phyloP scores from a whole-genome alignment of 1,140 invertebrate genomes.

The Andricus grossulariae region DNA sequence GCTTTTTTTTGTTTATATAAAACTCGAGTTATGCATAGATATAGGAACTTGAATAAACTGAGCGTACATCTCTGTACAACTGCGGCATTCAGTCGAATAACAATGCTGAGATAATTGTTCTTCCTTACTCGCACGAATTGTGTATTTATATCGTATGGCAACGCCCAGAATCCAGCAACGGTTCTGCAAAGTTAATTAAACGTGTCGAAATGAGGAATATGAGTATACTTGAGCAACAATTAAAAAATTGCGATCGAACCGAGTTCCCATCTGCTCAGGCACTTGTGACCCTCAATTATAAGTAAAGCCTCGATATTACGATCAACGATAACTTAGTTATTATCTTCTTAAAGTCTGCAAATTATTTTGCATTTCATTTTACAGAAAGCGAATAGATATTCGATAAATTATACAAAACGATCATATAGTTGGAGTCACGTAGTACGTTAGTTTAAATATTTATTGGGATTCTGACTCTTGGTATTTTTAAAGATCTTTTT shows the following conservation, averaged over 20 bases:
- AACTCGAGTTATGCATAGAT: too few species aligned
- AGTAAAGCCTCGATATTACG: neutral
- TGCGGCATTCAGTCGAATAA: neutral
- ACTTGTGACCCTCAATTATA: slow-evolving; percentile 7
- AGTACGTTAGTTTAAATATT: too few species aligned
- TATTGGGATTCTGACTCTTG: too few species aligned
- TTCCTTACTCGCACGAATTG: neutral
- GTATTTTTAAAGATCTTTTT: too few species aligned
- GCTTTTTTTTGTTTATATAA: too few species aligned
- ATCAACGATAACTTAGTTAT: neutral
- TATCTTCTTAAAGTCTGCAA: neutral
- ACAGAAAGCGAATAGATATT: too few species aligned
- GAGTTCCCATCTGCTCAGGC: neutral
- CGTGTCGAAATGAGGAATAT: neutral
- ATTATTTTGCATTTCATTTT: too few species aligned
- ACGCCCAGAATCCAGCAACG: neutral
- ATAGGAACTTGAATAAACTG: too few species aligned
- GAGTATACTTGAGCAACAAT: neutral
- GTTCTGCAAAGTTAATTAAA: neutral
- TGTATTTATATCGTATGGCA: neutral
- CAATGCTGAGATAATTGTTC: neutral
- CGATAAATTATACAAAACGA: too few species aligned
- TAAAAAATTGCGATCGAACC: neutral
- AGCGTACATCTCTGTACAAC: too few species aligned
- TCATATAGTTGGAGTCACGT: too few species aligned